Evolutionary conservation across 2,888 invertebrate genomes (phyloP).

Genomic region (Caenorhabditis panamensis): DNA sequence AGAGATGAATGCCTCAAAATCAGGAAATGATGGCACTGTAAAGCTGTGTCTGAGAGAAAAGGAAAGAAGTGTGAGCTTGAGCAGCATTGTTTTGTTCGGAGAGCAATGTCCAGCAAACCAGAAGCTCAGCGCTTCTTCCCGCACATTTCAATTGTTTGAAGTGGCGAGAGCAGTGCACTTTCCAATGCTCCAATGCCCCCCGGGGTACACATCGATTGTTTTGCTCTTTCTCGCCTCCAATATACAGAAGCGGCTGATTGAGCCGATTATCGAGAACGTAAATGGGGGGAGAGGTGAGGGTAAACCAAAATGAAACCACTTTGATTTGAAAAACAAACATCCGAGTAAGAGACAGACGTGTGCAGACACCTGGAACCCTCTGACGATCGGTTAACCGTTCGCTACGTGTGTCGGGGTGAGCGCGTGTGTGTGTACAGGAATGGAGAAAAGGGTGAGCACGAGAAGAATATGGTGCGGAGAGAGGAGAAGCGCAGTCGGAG

Average conservation of each 20-base stretch:
- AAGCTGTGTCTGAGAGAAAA: neutral
- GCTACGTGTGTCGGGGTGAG: slow-evolving; percentile 14
- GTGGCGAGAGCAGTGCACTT: slow-evolving; percentile 40
- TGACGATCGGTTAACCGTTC: slow-evolving; percentile 34
- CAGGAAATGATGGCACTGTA: too few species aligned
- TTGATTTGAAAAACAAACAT: slow-evolving; percentile 9
- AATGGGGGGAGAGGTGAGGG: too few species aligned
- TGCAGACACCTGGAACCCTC: too few species aligned
- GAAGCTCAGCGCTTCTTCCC: slow-evolving; percentile 38
- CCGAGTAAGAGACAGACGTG: slow-evolving; percentile 20
- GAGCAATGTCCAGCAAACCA: slow-evolving; percentile 22
- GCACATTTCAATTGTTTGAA: slow-evolving; percentile 55
- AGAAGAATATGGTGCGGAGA: slow-evolving; percentile 21
- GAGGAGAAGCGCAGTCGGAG: slow-evolving; percentile 31
- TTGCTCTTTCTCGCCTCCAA: slow-evolving; percentile 35
- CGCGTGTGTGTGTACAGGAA: slow-evolving; percentile 44
- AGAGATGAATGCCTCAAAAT: too few species aligned
- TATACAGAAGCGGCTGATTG: neutral
- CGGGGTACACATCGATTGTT: slow-evolving; percentile 39
- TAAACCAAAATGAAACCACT: slow-evolving; percentile 13
- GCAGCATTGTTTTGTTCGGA: slow-evolving; percentile 45
- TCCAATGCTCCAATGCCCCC: slow-evolving; percentile 22
- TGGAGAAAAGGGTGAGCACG: slow-evolving; percentile 49
- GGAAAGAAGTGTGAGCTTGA: neutral
- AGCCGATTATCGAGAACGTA: slow-evolving; percentile 23